A percentile compares a stretch with the other conserved stretches of the same genome.
phyloP scores from a whole-genome alignment of 2,113 vertebrate genomes.

The Lycocorax pyrrhopterus region DNA sequence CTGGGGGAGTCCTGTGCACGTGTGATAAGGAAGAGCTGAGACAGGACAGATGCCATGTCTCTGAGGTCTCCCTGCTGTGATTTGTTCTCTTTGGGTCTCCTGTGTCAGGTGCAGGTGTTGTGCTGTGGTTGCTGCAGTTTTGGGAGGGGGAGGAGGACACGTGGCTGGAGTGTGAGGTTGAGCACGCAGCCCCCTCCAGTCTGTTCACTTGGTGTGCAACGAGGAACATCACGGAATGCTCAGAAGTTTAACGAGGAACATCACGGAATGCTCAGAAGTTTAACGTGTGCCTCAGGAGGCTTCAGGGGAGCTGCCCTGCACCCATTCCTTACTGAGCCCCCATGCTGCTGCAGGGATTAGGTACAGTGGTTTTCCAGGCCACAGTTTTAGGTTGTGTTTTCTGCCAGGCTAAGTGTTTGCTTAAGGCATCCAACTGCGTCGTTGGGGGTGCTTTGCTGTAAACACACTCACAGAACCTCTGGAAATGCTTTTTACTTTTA shows the following conservation, averaged over 20 bases:
- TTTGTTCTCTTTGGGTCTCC: background rate
- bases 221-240: background rate
- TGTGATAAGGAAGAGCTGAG: background rate
- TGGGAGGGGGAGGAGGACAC: background rate
- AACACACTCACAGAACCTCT: background rate
- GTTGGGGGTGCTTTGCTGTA: background rate
- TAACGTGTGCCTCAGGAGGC: fast-evolving
- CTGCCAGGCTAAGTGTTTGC: background rate
- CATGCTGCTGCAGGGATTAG: background rate
- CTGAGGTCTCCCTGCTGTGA: background rate
- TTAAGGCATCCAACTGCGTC: background rate
- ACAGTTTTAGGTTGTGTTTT: background rate
- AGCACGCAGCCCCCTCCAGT: background rate
- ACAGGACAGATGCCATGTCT: background rate
- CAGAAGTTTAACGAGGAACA: fast-evolving
- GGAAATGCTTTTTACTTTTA: background rate
- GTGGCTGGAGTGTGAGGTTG: background rate
- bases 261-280: fast-evolving
- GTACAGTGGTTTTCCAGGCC: background rate
- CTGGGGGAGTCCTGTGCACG: background rate
- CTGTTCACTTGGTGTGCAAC: background rate
- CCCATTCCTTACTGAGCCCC: fast-evolving
- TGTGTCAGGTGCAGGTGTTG: background rate
- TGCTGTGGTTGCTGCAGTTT: background rate
- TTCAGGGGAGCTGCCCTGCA: background rate